A percentile compares a stretch with the other conserved stretches of the same genome.
Conservation (phyloP, 2,113 vertebrate species). For the Pachycephala philippinensis region DNA sequence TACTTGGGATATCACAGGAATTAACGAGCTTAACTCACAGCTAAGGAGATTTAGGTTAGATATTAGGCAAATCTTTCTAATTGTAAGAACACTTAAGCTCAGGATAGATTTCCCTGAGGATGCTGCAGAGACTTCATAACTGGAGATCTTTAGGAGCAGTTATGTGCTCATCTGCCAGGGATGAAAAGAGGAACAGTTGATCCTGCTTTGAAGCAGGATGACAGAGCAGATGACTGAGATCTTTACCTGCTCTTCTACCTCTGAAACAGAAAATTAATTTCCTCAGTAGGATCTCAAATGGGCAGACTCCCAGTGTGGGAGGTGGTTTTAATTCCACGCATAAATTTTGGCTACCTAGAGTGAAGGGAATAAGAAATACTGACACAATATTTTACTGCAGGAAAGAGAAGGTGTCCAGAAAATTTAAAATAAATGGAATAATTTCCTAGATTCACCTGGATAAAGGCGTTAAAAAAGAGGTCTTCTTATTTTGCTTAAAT, state of each 20-base stretch:
- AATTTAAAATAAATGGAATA: not conserved
- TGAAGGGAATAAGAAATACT: not conserved
- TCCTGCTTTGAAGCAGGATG: not conserved
- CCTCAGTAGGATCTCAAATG: not conserved
- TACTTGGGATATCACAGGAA: not conserved
- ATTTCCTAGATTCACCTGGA: not conserved
- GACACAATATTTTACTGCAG: not conserved
- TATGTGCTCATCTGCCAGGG: not conserved
- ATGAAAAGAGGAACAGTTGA: not conserved
- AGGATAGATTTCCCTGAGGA: not conserved
- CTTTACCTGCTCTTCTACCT: not conserved
- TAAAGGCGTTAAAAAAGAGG: not conserved
- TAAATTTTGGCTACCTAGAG: not conserved
- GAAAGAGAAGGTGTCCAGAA: not conserved
- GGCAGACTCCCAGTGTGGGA: not conserved
- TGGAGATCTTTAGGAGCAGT: not conserved
- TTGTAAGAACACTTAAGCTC: not conserved
- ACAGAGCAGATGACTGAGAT: not conserved
- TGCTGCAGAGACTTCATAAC: not conserved
- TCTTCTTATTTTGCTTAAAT: not conserved
- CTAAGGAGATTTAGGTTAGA: constrained; percentile 35
- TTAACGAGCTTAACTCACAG: not conserved
- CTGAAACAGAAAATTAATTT: not conserved
- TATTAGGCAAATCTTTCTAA: constrained; percentile 3
- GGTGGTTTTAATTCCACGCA: not conserved